phyloP scores from a whole-genome alignment of 2,888 invertebrate species.

The Gasteruption jaculator region DNA sequence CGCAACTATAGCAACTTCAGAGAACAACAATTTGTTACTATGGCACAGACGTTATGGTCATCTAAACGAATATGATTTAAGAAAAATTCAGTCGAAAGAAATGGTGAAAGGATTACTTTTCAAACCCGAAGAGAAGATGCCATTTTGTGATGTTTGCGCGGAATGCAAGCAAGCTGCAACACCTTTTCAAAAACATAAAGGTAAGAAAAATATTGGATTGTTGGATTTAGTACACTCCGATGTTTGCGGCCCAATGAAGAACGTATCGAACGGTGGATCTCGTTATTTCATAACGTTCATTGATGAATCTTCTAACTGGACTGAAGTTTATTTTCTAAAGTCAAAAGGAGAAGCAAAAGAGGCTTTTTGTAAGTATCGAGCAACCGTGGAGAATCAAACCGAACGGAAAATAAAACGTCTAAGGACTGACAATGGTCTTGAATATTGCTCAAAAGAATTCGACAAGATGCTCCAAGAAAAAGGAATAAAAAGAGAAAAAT shows the following conservation, averaged over 20 bases:
- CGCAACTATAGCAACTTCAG: slow-evolving; percentile 4
- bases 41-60: slow-evolving; percentile 20
- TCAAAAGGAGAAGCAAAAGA: background rate
- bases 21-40: background rate
- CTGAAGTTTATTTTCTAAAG: slow-evolving; percentile 14
- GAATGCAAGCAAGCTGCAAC: slow-evolving; percentile 10
- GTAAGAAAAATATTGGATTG: background rate
- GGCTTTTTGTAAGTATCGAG: background rate
- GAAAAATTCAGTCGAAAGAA: slow-evolving; percentile 8
- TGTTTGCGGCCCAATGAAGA: slow-evolving; percentile 15
- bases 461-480: background rate
- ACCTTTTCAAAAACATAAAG: slow-evolving; percentile 8
- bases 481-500: background rate
- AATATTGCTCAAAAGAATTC: background rate
- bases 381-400: background rate
- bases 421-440: background rate
- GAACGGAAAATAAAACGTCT: background rate
- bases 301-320: slow-evolving; percentile 17
- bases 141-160: slow-evolving; percentile 12
- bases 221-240: slow-evolving; percentile 20
- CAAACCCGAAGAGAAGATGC: background rate
- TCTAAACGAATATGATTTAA: slow-evolving; percentile 14
- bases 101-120: slow-evolving; percentile 14
- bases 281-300: slow-evolving; percentile 9
- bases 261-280: slow-evolving; percentile 7